Evolutionary conservation across 2,888 invertebrate species (phyloP), one percentile per base, ranked within the genome.

Genomic region (Amphipoea oculea): DNA sequence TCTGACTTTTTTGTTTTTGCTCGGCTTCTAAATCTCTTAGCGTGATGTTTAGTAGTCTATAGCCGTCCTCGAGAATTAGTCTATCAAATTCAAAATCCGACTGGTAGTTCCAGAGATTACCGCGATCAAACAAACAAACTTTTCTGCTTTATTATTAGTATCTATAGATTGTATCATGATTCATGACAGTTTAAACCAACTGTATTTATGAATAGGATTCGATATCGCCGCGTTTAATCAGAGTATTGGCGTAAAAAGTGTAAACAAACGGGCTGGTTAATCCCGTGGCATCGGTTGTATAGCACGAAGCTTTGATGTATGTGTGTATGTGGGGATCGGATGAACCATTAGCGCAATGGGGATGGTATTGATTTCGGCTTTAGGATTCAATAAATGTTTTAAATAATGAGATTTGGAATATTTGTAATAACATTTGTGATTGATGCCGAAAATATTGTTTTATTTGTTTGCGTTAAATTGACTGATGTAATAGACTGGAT

Each of bases 221-320:
- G 11, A 60, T 69, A 72, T 76, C n/a, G 45, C n/a, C 54, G 60
- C 23, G 17, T 72, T 85, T 78, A 82, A 82, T 85, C 76, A 42
- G 12, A 4, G 36, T 73, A 78, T 63, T 73, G 86, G 51, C 54
- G 69, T 63, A 66, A 86, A 83, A 78, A 75, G 51, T 85, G 51
- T 78, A 65, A 79, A 69, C 69, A 86, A 78, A 84, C 57, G 3
- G n/a, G 48, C 14, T 36, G 29, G 60, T 72, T 86, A 84, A 86
- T 84, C 83, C 86, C 51, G 29, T n/a, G 29, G 72, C 45, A 12
- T 70, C 4, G 42, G 51, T 11, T 84, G 51, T 42, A 20, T 45
- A 42, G 83, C 86, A 83, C 86, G 84, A 0, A 76, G 54, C 42
- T 66, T 69, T 74, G 48, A 81, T 70, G 23, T 63, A 60, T 57